phyloP scores from a whole-genome alignment of 2,888 invertebrate genomes.

The Hypselothyrea guttata region DNA sequence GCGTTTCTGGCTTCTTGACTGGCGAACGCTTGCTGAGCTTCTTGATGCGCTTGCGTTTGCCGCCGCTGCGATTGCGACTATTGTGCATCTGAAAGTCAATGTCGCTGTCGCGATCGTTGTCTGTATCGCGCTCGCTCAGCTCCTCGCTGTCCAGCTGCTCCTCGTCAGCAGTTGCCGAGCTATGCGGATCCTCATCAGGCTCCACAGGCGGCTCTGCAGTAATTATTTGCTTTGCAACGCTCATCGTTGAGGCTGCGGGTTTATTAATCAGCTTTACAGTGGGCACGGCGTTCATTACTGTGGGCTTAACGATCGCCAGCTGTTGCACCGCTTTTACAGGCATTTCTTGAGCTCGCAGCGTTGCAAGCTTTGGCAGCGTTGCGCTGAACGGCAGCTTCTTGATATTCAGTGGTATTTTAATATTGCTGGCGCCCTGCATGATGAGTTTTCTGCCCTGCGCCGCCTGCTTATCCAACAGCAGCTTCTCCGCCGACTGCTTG shows the following conservation, averaged over 20 bases:
- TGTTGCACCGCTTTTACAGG: slow-evolving; percentile 25
- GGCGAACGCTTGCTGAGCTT: slow-evolving; percentile 31
- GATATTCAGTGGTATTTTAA: slow-evolving; percentile 52
- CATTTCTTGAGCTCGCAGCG: slow-evolving; percentile 7
- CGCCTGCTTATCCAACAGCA: slow-evolving; percentile 61
- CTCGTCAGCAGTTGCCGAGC: slow-evolving; percentile 59
- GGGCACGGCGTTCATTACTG: too few species aligned
- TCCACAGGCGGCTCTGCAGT: slow-evolving; percentile 26
- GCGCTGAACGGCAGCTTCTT: slow-evolving; percentile 57
- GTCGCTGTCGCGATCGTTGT: slow-evolving; percentile 85
- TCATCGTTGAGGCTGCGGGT: too few species aligned
- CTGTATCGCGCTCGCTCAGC: slow-evolving; percentile 82
- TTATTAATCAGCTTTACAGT: too few species aligned
- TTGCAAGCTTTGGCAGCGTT: slow-evolving; percentile 16
- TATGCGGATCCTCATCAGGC: slow-evolving; percentile 59
- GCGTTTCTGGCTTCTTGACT: slow-evolving; percentile 13
- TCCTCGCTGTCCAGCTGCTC: slow-evolving; percentile 72
- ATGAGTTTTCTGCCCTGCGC: slow-evolving; percentile 65
- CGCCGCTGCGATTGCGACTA: slow-evolving; percentile 73
- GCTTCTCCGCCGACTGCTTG: slow-evolving; percentile 64
- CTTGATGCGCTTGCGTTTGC: slow-evolving; percentile 69
- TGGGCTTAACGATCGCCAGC: too few species aligned
- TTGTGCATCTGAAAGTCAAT: slow-evolving; percentile 86
- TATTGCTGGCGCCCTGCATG: too few species aligned
- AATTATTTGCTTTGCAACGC: slow-evolving; percentile 2